Evolutionary conservation across 2,888 invertebrate species (phyloP).

Genomic region (Sclerodermus sp.): DNA sequence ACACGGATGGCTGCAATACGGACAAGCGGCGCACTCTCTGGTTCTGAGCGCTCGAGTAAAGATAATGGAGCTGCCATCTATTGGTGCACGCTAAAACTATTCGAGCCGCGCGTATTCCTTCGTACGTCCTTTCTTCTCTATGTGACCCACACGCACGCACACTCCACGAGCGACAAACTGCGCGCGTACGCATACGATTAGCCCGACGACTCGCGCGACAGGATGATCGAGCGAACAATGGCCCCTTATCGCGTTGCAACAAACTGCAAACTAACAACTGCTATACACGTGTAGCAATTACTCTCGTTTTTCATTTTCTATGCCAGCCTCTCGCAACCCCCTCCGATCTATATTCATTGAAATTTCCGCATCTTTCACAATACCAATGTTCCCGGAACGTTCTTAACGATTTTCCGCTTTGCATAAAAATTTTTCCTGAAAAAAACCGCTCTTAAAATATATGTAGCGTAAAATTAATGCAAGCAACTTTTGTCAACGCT

Average conservation of each 20-base stretch:
- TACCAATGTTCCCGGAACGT: too few species aligned
- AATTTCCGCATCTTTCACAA: too few species aligned
- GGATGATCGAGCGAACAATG: constrained; percentile 22
- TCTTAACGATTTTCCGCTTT: too few species aligned
- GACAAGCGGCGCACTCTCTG: constrained; percentile 18
- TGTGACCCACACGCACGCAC: constrained; percentile 18
- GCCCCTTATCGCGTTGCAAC: constrained; percentile 13
- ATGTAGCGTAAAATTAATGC: too few species aligned
- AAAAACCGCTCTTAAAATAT: too few species aligned
- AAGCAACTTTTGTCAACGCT: too few species aligned
- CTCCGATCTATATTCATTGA: too few species aligned
- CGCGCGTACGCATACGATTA: neutral
- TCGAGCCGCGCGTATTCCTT: constrained; percentile 33
- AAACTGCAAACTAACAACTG: constrained; percentile 5
- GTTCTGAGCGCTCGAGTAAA: constrained; percentile 26
- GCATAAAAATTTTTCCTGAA: too few species aligned
- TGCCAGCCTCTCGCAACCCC: too few species aligned
- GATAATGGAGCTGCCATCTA: constrained; percentile 57
- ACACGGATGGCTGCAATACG: constrained; percentile 3
- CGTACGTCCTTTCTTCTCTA: constrained; percentile 24
- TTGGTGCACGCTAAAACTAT: constrained; percentile 47
- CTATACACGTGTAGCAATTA: too few species aligned
- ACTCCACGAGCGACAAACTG: neutral
- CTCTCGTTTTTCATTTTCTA: too few species aligned
- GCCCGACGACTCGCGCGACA: too few species aligned